Evolutionary conservation across 2,113 vertebrate genomes (phyloP).

Genomic region (Mus spicilegus): DNA sequence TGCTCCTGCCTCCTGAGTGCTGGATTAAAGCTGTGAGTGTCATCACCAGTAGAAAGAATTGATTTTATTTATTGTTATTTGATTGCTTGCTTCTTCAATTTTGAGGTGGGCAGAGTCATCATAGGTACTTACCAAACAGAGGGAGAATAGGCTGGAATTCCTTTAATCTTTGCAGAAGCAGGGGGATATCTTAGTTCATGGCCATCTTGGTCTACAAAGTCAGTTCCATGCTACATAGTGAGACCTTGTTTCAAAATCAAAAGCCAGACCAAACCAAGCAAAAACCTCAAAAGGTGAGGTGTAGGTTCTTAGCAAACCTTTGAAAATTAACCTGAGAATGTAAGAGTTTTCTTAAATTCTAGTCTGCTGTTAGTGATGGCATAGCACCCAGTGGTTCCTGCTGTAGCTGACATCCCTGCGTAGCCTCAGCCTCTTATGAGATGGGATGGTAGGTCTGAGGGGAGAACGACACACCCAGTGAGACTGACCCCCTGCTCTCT

Average conservation of each 20-base stretch:
- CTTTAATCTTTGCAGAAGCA: not conserved
- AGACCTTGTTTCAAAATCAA: not conserved
- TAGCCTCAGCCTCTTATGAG: not conserved
- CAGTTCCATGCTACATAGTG: not conserved
- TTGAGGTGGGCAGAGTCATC: not conserved
- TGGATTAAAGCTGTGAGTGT: not conserved
- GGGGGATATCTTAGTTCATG: not conserved
- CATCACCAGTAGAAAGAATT: not conserved
- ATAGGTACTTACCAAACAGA: not conserved
- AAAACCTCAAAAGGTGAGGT: not conserved
- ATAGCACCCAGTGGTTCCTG: not conserved
- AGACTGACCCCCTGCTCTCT: not conserved
- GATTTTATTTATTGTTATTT: constrained; percentile 18
- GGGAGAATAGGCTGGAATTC: not conserved
- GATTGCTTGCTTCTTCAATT: constrained; percentile 22
- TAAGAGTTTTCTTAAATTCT: too few species aligned
- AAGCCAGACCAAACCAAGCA: not conserved
- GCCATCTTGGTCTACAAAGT: not conserved
- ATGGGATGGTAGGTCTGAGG: not conserved
- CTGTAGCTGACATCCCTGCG: not conserved
- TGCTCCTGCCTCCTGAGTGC: not conserved
- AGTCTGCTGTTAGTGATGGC: not conserved
- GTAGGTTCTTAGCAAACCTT: not conserved
- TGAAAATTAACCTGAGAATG: not conserved
- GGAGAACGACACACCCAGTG: not conserved